Base-by-base conservation (phyloP, 1,140 invertebrate species). In the Penaeus japonicus region DNA sequence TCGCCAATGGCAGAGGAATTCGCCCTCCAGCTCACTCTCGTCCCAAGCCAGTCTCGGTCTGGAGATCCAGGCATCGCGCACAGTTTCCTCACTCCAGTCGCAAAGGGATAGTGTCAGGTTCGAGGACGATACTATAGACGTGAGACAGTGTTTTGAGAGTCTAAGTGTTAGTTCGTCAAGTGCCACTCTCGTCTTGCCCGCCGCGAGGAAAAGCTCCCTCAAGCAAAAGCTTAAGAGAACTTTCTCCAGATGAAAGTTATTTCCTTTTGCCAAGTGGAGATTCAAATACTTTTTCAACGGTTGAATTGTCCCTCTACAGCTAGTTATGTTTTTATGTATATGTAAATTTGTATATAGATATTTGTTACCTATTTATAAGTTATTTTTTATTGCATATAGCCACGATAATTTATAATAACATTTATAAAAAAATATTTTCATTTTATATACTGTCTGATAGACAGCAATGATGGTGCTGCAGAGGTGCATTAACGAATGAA, bases 211-310 rank as follows among this genome's bases (percentile, higher is more conserved):
- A 24, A 20, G 35, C 77, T 80, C 85, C 10, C 70, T 5, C 32
- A 30, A 39, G 77, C 39, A 70, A 54, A 87, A 87, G 59, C 57
- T 87, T 5, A 47, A 39, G 85, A 79, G 85, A 35, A 80, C 85
- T 12, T 80, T 87, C 7, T 87, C 85, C 27, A 75, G 39, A 20
- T 85, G 65, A 85, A 12, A n/a, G 30, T 3, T 24, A 20, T 3
- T 35, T 4, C 78, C 15, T n/a, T 47, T 15, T 3, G 4, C 22
- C 78, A 24, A 27, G 73, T 0, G 7, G 2, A 20, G 30, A 30
- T 5, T 1, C 73, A 35, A 7, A 15, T 3, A 22, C 73, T 39
- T 77, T 30, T 15, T n/a, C 4, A 24, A 20, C 73, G 18, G 18
- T 12, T 75, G 18, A 18, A 35, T 1, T 30, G 30, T 20, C 22